A percentile compares a stretch with the other conserved stretches of the same genome.
Evolutionary conservation across 2,113 vertebrate genomes (phyloP).

Genomic region (Cyrtonyx montezumae): DNA sequence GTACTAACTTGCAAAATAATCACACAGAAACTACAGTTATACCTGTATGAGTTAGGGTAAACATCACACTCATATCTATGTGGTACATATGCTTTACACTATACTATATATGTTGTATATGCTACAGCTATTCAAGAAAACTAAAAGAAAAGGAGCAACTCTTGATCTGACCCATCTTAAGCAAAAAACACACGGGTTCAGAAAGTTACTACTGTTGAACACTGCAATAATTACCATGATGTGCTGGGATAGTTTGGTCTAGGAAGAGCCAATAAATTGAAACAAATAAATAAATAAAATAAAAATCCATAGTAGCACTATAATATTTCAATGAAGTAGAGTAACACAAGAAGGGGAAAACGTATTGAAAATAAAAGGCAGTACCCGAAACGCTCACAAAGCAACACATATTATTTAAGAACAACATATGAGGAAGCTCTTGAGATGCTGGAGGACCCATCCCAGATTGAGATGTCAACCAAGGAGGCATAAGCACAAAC

Average conservation of each 20-base stretch:
- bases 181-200: background rate
- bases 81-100: background rate
- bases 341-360: background rate
- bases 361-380: background rate
- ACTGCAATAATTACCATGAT: background rate
- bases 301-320: background rate
- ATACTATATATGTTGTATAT: background rate
- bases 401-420: background rate
- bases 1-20: background rate
- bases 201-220: background rate
- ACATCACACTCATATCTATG: background rate
- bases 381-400: background rate
- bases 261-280: background rate
- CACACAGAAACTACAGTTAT: background rate
- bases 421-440: background rate
- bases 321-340: background rate
- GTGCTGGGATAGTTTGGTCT: background rate
- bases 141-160: background rate
- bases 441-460: background rate
- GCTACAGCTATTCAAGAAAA: background rate
- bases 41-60: background rate
- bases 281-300: background rate
- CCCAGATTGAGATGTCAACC: background rate
- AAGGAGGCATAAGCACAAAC: background rate
- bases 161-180: background rate